Percentiles rank a stretch among this genome's conserved stretches.
phyloP scores from a whole-genome alignment of 2,113 vertebrate species.

The Microcebus tavaratra region DNA sequence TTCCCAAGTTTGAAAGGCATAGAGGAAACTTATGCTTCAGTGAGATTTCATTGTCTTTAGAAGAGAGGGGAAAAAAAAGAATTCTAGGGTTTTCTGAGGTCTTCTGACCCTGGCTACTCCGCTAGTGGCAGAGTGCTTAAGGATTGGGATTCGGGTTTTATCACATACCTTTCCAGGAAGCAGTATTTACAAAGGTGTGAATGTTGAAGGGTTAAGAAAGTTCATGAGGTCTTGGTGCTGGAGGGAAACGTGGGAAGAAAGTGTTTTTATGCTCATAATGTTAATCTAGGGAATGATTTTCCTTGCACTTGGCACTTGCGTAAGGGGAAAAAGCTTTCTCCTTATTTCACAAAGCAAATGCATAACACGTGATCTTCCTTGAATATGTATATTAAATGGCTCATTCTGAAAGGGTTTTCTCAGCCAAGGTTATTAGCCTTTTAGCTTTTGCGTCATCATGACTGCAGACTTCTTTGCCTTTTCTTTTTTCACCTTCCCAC shows the following conservation, averaged over 20 bases:
- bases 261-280: background rate
- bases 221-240: background rate
- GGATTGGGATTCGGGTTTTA: background rate
- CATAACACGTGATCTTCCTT: background rate
- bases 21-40: background rate
- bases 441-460: background rate
- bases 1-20: background rate
- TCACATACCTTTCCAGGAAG: background rate
- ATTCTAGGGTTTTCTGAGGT: too few species aligned
- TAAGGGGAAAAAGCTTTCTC: background rate
- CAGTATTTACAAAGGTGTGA: background rate
- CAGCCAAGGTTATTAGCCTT: background rate
- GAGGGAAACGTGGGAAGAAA: background rate
- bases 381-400: background rate
- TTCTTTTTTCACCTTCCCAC: background rate
- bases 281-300: background rate
- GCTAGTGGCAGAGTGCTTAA: background rate
- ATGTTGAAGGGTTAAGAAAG: background rate
- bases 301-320: rapidly evolving
- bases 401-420: background rate
- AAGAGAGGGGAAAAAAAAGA: background rate
- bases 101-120: background rate
- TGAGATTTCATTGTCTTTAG: background rate
- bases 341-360: background rate
- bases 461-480: background rate